Percentiles rank a stretch among this genome's conserved stretches.
Conservation (phyloP, 2,797 vertebrate genomes). For the Triplophysa yarkandensis region DNA sequence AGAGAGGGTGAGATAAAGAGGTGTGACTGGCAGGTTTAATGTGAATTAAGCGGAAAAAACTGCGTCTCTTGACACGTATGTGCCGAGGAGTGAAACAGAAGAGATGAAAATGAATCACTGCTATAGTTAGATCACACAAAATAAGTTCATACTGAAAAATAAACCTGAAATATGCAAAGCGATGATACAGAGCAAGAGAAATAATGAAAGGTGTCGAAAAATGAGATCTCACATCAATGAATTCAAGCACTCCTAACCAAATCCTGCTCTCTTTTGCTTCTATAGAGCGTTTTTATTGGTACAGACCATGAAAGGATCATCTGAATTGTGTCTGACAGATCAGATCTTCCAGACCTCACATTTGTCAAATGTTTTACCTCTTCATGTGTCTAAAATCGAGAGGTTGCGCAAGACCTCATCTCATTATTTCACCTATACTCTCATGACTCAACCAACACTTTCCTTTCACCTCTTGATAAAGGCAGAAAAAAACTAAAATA, state of each 20-base stretch:
- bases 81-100: constrained; percentile 27
- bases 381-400: constrained; percentile 19
- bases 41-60: constrained; percentile 14
- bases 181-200: background rate
- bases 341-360: constrained; percentile 8
- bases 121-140: constrained; percentile 44
- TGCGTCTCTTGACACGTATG: constrained; percentile 26
- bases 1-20: constrained; percentile 40
- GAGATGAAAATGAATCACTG: constrained; percentile 26
- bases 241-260: background rate
- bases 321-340: constrained; percentile 20
- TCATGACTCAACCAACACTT: too few relatives aligned
- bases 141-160: constrained; percentile 8
- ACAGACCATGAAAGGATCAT: constrained; percentile 8
- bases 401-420: constrained; percentile 48
- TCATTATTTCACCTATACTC: constrained; percentile 53
- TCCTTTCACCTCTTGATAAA: too few relatives aligned
- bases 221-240: constrained; percentile 31
- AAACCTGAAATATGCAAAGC: background rate
- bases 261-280: background rate
- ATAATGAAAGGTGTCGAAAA: background rate
- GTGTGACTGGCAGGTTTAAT: constrained; percentile 37
- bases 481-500: too few relatives aligned
- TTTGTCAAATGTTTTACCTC: constrained; percentile 29
- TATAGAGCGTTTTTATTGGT: constrained; percentile 2